Percentiles rank a stretch among this genome's conserved stretches.
These are phyloP conservation scores for Caenorhabditis remanei DNA, from an alignment of 1,140 invertebrate species.

Conservation along the genomic window DNA sequence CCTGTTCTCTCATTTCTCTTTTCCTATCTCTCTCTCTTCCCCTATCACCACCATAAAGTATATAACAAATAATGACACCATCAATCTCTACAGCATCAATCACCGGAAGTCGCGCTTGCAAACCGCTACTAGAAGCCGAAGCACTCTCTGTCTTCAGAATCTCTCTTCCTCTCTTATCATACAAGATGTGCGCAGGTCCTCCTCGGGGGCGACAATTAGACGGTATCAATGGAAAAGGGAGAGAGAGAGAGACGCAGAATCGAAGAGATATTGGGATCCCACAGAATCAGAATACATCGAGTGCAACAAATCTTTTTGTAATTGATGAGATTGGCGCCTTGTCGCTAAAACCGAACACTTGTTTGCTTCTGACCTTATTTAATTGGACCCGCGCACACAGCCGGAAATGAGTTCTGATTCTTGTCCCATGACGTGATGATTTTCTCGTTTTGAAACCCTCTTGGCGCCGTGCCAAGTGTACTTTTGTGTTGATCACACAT, in stretches of 20 bases:
- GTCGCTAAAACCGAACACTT: conserved; percentile 42
- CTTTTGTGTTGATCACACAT: conserved; percentile 25
- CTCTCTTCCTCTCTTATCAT: conserved; percentile 24
- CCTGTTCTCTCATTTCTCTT: conserved; percentile 45
- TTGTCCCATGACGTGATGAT: conserved; percentile 34
- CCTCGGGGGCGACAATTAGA: conserved; percentile 18
- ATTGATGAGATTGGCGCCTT: conserved; percentile 43
- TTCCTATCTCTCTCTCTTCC: conserved; percentile 34
- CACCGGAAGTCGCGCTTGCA: conserved; percentile 54
- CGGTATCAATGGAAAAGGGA: background rate
- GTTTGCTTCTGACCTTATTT: conserved; percentile 27
- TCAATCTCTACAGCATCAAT: conserved; percentile 52
- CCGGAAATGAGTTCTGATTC: conserved; percentile 8
- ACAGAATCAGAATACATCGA: background rate
- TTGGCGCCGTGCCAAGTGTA: conserved; percentile 26
- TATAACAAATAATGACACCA: conserved; percentile 57
- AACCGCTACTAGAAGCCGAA: conserved; percentile 52
- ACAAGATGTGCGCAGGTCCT: conserved; percentile 31
- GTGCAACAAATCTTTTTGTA: background rate
- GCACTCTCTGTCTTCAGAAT: background rate
- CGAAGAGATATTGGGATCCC: background rate
- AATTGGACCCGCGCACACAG: background rate
- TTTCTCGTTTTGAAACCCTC: background rate
- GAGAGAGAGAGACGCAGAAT: conserved; percentile 17
- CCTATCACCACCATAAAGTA: conserved; percentile 46